Conservation (phyloP, 2,888 invertebrate species). For the Diabrotica balteata region DNA sequence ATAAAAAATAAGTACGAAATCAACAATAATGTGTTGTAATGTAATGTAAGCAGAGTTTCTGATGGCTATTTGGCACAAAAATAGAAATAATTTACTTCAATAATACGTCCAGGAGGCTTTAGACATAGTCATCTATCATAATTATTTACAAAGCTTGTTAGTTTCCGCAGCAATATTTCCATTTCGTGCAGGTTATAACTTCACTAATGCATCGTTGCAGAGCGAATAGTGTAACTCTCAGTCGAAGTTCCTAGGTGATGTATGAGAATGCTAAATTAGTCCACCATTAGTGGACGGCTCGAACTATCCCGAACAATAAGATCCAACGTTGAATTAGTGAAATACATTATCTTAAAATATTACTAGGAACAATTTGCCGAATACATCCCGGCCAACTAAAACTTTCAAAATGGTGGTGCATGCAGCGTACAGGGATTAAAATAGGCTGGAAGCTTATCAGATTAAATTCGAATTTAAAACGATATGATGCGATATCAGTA, state of each 20-base stretch:
- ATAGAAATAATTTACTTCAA: neutral
- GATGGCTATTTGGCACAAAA: neutral
- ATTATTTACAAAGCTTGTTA: slow-evolving; percentile 15
- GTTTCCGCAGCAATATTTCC: slow-evolving; percentile 11
- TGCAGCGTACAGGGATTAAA: neutral
- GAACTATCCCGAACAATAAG: slow-evolving; percentile 22
- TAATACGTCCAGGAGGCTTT: neutral
- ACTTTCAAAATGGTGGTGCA: slow-evolving; percentile 40
- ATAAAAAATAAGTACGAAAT: neutral
- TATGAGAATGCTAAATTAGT: slow-evolving; percentile 54
- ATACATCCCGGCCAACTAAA: slow-evolving; percentile 38
- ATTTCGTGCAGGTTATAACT: slow-evolving; percentile 4
- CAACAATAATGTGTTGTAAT: neutral
- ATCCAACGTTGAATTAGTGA: slow-evolving; percentile 8
- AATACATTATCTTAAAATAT: slow-evolving; percentile 21
- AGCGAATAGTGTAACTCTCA: slow-evolving; percentile 6
- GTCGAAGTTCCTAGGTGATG: slow-evolving; percentile 51
- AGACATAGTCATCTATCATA: slow-evolving; percentile 10
- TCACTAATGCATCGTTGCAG: slow-evolving; percentile 16
- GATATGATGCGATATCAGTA: neutral
- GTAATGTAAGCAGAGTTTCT: neutral
- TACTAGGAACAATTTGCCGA: slow-evolving; percentile 6
- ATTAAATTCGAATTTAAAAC: neutral
- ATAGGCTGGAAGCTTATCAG: slow-evolving; percentile 1
- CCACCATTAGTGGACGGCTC: slow-evolving; percentile 40